Base-by-base conservation (phyloP, 2,113 vertebrate species). In the Pipa parva region DNA sequence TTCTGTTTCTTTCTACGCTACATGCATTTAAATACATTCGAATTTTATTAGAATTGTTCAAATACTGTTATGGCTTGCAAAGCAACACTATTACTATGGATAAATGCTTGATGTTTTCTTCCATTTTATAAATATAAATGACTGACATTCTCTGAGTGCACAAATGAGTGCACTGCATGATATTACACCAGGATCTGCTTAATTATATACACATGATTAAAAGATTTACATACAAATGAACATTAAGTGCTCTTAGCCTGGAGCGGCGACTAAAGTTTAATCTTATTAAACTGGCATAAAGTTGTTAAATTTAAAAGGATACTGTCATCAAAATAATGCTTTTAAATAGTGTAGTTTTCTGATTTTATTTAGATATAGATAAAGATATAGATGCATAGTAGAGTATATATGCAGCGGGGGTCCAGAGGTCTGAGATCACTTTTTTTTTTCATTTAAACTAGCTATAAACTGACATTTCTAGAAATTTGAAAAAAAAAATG, bases 191-290 rank as follows among this genome's bases (percentile, higher is more conserved):
- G 52, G 63, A 27, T 57, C 63, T 57, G 52, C 51, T 56, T 66
- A 57, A 66, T 66, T 66, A 57, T 39, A 66, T 48, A 66, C 37
- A 56, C 26, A 46, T 57, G 63, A 65, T 66, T 66, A 66, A 66
- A 57, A 56, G 63, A 58, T 66, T 66, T 66, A 58, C 63, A 58
- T 66, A 66, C 29, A 66, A 66, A 66, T 66, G 63, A 66, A 66
- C 52, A 58, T 66, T 66, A 66, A 48, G 20, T 48, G 63, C 63
- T 66, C 52, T 66, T 21, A 52, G 52, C 52, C 51, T 27, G 29
- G 63, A 66, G 63, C 52, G 54, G 52, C 42, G 45, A 66, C 45
- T 66, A 66, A 66, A 66, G 45, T 66, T 24, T 57, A 57, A 48
- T 56, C 52, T 66, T 31, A 45, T 64, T 64, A 64, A 55, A 55